Conservation (phyloP, 2,888 invertebrate genomes). For the Barypeithes pellucidus region DNA sequence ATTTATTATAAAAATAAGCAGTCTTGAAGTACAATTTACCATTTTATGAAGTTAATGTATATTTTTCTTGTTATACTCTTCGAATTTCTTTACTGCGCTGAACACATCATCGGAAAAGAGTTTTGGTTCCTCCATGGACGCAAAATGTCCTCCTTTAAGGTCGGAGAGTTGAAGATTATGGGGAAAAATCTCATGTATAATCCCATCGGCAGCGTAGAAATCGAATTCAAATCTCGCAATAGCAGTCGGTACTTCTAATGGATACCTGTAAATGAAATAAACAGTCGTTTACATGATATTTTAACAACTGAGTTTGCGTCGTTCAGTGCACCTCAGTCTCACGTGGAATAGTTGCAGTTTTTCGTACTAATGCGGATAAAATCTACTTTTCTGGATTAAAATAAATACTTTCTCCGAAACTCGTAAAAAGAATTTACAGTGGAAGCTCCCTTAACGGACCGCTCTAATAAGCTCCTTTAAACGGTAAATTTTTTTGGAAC, state of each 20-base stretch:
- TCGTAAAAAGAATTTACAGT: too few species aligned
- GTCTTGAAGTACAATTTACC: not conserved
- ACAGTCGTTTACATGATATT: not conserved
- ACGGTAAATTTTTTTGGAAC: too few species aligned
- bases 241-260: conserved; percentile 80
- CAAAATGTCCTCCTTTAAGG: conserved; percentile 85
- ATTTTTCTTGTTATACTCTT: conserved; percentile 53
- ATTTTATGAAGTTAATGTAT: not conserved
- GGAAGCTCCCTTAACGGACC: too few species aligned
- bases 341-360: too few species aligned
- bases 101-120: conserved; percentile 81
- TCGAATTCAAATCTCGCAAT: conserved; percentile 85
- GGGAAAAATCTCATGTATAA: conserved; percentile 75
- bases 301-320: too few species aligned
- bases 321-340: too few species aligned
- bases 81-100: conserved; percentile 74
- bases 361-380: too few species aligned
- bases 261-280: conserved; percentile 59
- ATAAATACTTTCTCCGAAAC: too few species aligned
- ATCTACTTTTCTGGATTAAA: too few species aligned
- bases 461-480: too few species aligned
- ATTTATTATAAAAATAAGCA: not conserved
- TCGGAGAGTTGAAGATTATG: conserved; percentile 81
- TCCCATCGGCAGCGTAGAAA: conserved; percentile 74
- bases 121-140: conserved; percentile 84